phyloP scores from a whole-genome alignment of 2,888 invertebrate species.

The Galerucella pusilla region DNA sequence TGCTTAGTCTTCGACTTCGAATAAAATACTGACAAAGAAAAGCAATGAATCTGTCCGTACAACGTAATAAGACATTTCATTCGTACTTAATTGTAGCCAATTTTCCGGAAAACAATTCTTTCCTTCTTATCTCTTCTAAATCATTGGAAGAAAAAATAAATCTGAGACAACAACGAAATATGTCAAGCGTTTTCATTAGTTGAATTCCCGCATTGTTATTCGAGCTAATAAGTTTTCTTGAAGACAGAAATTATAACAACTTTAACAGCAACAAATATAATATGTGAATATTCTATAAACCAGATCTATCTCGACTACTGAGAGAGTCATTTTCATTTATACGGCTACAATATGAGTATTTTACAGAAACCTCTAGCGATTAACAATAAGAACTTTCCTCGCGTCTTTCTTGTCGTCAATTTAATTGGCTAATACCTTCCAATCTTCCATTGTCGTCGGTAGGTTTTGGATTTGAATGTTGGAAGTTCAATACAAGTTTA shows the following conservation, averaged over 20 bases:
- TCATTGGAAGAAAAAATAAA: neutral
- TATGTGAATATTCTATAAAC: too few species aligned
- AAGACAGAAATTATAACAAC: too few species aligned
- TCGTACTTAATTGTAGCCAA: slow-evolving; percentile 24
- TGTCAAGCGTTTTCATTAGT: neutral
- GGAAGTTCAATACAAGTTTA: slow-evolving; percentile 26
- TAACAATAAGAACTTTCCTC: slow-evolving; percentile 1
- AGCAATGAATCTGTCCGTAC: slow-evolving; percentile 1
- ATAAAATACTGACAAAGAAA: slow-evolving; percentile 3
- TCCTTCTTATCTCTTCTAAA: neutral
- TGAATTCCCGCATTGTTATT: neutral
- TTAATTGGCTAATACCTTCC: slow-evolving; percentile 14
- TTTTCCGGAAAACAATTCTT: slow-evolving; percentile 22
- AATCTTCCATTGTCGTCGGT: slow-evolving; percentile 9
- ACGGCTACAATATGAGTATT: neutral
- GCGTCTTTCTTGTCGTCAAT: slow-evolving; percentile 11
- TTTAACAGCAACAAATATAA: too few species aligned
- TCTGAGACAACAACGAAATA: neutral
- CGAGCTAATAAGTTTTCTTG: neutral
- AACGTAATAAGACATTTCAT: slow-evolving; percentile 17
- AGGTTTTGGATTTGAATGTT: slow-evolving; percentile 12
- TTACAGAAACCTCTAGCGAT: neutral
- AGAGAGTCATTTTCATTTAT: neutral
- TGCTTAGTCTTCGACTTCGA: neutral
- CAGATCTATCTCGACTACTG: too few species aligned